Evolutionary conservation across 2,113 vertebrate species (phyloP).

Genomic region (Hydrochoerus hydrochaeris): DNA sequence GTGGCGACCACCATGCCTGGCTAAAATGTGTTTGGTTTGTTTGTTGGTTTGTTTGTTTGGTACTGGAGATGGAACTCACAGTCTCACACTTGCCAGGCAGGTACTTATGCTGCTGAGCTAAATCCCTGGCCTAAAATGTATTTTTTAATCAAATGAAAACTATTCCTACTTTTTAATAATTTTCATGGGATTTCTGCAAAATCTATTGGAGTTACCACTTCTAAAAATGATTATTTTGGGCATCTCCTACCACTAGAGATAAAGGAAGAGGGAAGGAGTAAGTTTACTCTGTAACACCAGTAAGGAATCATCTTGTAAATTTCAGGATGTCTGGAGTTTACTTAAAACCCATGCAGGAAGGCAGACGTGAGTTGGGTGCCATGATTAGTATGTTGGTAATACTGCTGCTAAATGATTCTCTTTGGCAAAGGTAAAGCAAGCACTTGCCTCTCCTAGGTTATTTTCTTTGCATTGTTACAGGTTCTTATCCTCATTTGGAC

Average conservation of each 20-base stretch:
- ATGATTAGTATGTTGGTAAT: background rate
- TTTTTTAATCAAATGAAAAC: constrained; percentile 24
- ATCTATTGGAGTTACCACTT: background rate
- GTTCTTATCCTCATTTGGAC: background rate
- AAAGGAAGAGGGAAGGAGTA: background rate
- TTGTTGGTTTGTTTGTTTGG: too few relatives aligned
- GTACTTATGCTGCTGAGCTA: too few relatives aligned
- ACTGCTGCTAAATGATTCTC: background rate
- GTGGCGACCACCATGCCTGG: background rate
- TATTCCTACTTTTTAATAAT: background rate
- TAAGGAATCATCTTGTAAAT: background rate
- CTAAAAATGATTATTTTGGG: constrained; percentile 11
- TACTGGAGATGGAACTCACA: too few relatives aligned
- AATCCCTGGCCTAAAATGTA: too few relatives aligned
- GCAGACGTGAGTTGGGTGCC: background rate
- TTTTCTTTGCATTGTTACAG: background rate
- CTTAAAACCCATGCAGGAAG: background rate
- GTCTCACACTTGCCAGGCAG: too few relatives aligned
- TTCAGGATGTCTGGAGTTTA: background rate
- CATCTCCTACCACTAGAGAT: background rate
- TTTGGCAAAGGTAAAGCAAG: constrained; percentile 13
- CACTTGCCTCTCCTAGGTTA: background rate
- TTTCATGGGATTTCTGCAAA: background rate
- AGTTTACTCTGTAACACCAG: background rate
- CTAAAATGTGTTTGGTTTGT: background rate